phyloP scores from a whole-genome alignment of 2,888 invertebrate species.

The Mesochorus sp. region DNA sequence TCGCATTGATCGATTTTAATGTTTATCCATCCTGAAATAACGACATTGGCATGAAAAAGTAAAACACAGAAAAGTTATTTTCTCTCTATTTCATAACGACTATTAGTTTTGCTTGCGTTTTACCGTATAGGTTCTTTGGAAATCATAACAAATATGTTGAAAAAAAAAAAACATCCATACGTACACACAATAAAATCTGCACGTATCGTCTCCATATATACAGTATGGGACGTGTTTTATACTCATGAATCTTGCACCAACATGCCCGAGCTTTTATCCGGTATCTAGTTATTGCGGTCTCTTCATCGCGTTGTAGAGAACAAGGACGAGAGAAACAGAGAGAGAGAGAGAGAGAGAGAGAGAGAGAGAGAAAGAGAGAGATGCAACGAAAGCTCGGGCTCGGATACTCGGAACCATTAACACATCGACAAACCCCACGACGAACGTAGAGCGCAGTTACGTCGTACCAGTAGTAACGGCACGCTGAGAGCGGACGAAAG shows the following conservation, averaged over 20 bases:
- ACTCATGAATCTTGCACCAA: not conserved
- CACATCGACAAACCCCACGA: conserved; percentile 58
- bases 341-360: not conserved
- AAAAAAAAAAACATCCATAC: not conserved
- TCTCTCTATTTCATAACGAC: conserved; percentile 13
- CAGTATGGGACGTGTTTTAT: conserved; percentile 3
- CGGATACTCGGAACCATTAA: conserved; percentile 50
- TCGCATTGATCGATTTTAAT: conserved; percentile 12
- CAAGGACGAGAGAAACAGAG: too few species aligned
- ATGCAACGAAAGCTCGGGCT: too few species aligned
- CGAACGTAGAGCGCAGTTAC: conserved; percentile 52
- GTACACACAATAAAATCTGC: conserved; percentile 27
- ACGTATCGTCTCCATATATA: not conserved
- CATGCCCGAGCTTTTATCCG: conserved; percentile 29
- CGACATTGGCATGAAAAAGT: conserved; percentile 7
- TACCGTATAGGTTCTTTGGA: not conserved
- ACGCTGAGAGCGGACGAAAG: not conserved
- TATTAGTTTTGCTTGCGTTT: not conserved
- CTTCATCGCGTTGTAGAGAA: not conserved
- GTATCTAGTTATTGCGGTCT: conserved; percentile 30
- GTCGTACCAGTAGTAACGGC: conserved; percentile 19
- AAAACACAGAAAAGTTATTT: not conserved
- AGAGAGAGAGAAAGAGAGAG: not conserved
- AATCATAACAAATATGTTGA: not conserved
- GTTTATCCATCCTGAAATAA: not conserved